Evolutionary conservation across 2,888 invertebrate species (phyloP), one percentile per base, ranked within the genome.

Genomic region (Machimus atricapillus): DNA sequence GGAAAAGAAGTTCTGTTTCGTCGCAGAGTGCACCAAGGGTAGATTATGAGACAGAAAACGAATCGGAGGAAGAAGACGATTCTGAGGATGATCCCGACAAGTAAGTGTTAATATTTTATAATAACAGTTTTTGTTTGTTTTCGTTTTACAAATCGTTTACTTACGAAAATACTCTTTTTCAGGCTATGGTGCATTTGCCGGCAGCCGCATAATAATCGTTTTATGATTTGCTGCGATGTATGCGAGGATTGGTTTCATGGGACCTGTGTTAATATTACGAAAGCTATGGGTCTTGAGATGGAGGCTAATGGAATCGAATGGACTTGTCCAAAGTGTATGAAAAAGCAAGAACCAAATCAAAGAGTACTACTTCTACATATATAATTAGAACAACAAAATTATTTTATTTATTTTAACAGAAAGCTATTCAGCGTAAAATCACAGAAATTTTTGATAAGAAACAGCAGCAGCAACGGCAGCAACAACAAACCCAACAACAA

Each of bases 191-290:
- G 98, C 92, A 97, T 98, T 91, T 98, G 98, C 91, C 96, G 96
- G 90, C 97, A 97, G 91, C 98, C 98, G 0, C 98, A 98, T 92
- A 97, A 98, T 90, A 98, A 98, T 92, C 94, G 98, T 86, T 98
- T 99, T 91, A 99, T 99, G 98, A 98, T 98, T 90, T 98, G 98
- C 92, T 99, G 99, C 92, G 98, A 99, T 92, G 94, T 95, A 16
- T 99, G 98, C 91, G 97, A 98, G 91, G 98, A 98, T 91, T 99
- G 98, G 98, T 99, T 97, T 92, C 98, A 99, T 91, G 98, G 98
- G n/a, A 97, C 97, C 91, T 99, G 98, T 93, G 98, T 99, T 16
- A 97, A 97, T 90, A 96, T 99, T 74, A 97, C 97, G 27, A 96
- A 97, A 93, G 95, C 96, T 0, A 96, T 97, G 96, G 97, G 97